These are phyloP conservation scores for Eleutherodactylus coqui DNA, from an alignment of 2,797 vertebrate species.

Conservation along the genomic window DNA sequence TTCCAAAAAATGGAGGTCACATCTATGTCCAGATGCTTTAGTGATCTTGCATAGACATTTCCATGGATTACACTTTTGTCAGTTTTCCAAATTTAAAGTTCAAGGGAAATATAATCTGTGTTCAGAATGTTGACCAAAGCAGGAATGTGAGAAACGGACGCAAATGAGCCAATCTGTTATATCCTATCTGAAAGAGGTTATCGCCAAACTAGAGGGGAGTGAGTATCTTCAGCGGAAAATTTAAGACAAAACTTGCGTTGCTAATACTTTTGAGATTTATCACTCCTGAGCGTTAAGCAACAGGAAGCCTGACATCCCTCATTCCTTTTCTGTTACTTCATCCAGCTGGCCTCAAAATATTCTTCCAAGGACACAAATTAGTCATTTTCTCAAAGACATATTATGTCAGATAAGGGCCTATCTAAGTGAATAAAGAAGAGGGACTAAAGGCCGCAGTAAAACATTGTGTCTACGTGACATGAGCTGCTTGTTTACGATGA, in stretches of 20 bases:
- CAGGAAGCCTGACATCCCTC: constrained; percentile 59
- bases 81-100: background rate
- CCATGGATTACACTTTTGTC: background rate
- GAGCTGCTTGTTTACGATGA: constrained; percentile 34
- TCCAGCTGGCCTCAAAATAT: constrained; percentile 51
- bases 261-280: constrained; percentile 51
- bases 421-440: constrained; percentile 20
- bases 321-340: constrained; percentile 57
- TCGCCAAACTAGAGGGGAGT: constrained; percentile 21
- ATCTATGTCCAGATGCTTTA: background rate
- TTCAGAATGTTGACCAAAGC: constrained; percentile 1
- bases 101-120: background rate
- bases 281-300: constrained; percentile 60
- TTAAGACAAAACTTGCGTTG: constrained; percentile 53
- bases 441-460: constrained; percentile 39
- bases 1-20: background rate
- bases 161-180: constrained; percentile 42
- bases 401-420: constrained; percentile 54
- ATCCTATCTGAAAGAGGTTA: constrained; percentile 38
- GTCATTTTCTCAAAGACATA: constrained; percentile 51
- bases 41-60: background rate
- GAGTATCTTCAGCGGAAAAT: constrained; percentile 31
- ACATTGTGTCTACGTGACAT: constrained; percentile 51
- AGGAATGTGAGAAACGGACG: constrained; percentile 36
- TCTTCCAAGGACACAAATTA: constrained; percentile 51